Base-by-base conservation (phyloP, 2,797 vertebrate species). In the Sebastes baramenuke region DNA sequence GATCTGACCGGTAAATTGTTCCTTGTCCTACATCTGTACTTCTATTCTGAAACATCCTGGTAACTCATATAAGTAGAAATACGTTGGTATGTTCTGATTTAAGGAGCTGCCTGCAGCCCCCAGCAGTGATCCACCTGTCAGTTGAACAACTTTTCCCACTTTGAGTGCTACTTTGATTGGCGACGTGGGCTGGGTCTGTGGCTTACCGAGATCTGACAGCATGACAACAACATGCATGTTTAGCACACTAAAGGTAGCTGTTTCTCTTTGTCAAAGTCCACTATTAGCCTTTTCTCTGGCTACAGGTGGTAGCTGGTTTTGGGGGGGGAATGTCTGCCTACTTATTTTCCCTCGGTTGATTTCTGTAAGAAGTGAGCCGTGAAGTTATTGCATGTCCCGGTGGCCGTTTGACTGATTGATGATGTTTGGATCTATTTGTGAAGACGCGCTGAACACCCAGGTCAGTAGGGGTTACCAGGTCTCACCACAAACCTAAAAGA, bases 191-290 rank as follows among this genome's bases (percentile, higher is more conserved):
- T 58, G 27, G 74, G 72, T 82, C 72, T 55, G 72, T 73, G 76
- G 77, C 79, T 81, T 61, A 55, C 34, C 56, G 62, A 80, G 68
- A 86, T 82, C 55, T 79, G 87, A 82, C 74, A 77, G 91, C 92
- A 93, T 91, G 90, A 86, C 42, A 58, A 80, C 7, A 24, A 80
- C 81, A 68, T 55, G 89, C 86, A 87, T 94, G 91, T 83, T 88
- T 38, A 76, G 80, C 86, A 79, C 65, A 83, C 64, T 70, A 32
- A 16, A 80, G 60, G 36, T 38, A 38, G 36, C 12, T 38, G 36
- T 69, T 67, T 72, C 58, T 72, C 58, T 87, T 73, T 72, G 67
- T 62, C 79, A 58, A 75, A 72, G 29, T 81, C 77, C 75, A 64
- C 76, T 73, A 5, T 58, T 18, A 30, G 80, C 77, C 72, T 76